These are phyloP conservation scores for Machimus atricapillus DNA, from an alignment of 2,888 invertebrate species.

Conservation along the genomic window DNA sequence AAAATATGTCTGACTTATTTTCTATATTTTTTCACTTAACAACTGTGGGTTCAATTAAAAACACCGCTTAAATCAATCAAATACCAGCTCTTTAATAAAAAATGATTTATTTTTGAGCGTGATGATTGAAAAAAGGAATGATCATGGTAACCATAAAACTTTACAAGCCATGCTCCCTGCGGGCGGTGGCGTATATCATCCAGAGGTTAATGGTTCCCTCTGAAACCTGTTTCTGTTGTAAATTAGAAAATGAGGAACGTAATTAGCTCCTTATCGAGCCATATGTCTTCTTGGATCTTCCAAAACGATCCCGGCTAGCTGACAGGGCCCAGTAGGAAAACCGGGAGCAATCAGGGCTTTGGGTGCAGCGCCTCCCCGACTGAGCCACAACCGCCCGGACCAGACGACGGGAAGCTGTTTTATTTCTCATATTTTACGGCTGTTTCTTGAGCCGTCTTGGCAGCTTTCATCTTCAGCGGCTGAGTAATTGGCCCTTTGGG, in stretches of 20 bases:
- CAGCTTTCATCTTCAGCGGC: conserved; percentile 13
- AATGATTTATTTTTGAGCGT: background rate
- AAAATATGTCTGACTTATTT: background rate
- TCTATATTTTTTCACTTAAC: background rate
- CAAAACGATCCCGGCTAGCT: background rate
- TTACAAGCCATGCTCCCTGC: background rate
- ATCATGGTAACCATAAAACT: background rate
- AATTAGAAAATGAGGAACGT: background rate
- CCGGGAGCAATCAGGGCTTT: background rate
- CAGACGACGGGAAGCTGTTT: conserved; percentile 7
- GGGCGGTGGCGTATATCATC: background rate
- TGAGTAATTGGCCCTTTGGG: conserved; percentile 15
- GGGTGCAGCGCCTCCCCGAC: background rate
- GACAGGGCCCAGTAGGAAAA: background rate
- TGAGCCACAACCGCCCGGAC: background rate
- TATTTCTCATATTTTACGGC: conserved; percentile 18
- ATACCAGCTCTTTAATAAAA: background rate
- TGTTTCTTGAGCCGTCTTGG: background rate
- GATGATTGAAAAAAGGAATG: background rate
- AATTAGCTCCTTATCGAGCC: conserved; percentile 16
- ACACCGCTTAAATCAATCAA: background rate
- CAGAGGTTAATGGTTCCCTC: background rate
- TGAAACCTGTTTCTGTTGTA: conserved; percentile 16
- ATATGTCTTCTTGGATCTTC: background rate
- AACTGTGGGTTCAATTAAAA: background rate